Conservation (phyloP, 2,113 vertebrate genomes). For the Neotoma lepida region DNA sequence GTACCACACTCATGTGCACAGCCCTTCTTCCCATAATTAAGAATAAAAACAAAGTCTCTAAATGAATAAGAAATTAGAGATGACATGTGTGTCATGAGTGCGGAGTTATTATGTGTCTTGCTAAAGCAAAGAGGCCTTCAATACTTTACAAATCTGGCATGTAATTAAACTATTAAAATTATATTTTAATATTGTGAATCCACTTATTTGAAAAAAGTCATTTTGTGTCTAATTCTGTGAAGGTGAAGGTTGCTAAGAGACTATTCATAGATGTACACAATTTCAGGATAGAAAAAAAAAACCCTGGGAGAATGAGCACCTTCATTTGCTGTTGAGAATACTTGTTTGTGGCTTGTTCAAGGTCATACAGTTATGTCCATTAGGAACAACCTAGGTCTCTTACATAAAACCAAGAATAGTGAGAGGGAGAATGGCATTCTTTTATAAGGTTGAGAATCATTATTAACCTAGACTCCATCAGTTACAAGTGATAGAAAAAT, state of each 20-base stretch:
- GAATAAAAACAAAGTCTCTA: neutral
- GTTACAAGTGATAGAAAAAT: conserved; percentile 14
- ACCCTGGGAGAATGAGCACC: neutral
- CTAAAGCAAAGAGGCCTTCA: neutral
- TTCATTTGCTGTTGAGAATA: conserved; percentile 1
- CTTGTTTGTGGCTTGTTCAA: neutral
- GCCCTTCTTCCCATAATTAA: neutral
- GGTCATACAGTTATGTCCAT: conserved; percentile 4
- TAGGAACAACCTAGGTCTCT: conserved; percentile 22
- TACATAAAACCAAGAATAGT: neutral
- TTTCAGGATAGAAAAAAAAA: conserved; percentile 52
- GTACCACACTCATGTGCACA: neutral
- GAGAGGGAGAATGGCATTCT: conserved; percentile 14
- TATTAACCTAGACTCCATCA: conserved; percentile 13
- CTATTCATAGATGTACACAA: conserved; percentile 33
- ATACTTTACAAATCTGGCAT: neutral
- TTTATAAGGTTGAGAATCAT: conserved; percentile 24
- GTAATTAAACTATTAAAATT: conserved; percentile 33
- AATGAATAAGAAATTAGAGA: neutral
- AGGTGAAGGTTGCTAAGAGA: conserved; percentile 62
- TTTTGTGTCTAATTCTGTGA: conserved; percentile 53
- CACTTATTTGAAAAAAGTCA: conserved; percentile 37
- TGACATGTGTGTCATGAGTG: neutral
- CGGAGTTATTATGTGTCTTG: neutral
- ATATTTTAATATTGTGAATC: conserved; percentile 57